phyloP scores from a whole-genome alignment of 2,888 invertebrate species.

The Therioaphis trifolii region DNA sequence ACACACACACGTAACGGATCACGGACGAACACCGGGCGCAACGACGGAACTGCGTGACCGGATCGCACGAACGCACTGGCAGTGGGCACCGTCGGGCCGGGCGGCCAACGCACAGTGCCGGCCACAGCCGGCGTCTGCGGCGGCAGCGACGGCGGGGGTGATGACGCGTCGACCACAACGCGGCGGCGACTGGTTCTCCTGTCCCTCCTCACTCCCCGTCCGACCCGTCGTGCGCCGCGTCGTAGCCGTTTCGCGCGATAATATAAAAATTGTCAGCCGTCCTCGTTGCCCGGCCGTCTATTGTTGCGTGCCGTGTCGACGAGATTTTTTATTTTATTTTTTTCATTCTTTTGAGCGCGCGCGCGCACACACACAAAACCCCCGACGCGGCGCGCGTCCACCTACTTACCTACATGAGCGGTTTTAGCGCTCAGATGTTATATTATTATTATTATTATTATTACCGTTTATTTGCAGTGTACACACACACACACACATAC shows the following conservation, averaged over 20 bases:
- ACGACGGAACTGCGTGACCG: neutral
- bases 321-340: neutral
- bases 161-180: conserved; percentile 24
- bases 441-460: neutral
- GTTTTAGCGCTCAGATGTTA: no score
- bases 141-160: conserved; percentile 2
- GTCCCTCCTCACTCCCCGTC: neutral
- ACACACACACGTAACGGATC: neutral
- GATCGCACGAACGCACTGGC: conserved; percentile 48
- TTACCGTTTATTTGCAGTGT: neutral
- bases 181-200: conserved; percentile 53
- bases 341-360: neutral
- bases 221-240: neutral
- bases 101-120: neutral
- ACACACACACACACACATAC: neutral
- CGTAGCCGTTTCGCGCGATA: conserved; percentile 30
- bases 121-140: neutral
- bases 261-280: conserved; percentile 22
- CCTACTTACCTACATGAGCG: neutral
- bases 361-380: neutral
- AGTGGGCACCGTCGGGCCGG: neutral
- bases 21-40: neutral
- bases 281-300: neutral
- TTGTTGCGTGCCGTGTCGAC: neutral
- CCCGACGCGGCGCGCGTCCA: neutral